phyloP scores from a whole-genome alignment of 2,888 invertebrate genomes.

The Cheilosia impressa region DNA sequence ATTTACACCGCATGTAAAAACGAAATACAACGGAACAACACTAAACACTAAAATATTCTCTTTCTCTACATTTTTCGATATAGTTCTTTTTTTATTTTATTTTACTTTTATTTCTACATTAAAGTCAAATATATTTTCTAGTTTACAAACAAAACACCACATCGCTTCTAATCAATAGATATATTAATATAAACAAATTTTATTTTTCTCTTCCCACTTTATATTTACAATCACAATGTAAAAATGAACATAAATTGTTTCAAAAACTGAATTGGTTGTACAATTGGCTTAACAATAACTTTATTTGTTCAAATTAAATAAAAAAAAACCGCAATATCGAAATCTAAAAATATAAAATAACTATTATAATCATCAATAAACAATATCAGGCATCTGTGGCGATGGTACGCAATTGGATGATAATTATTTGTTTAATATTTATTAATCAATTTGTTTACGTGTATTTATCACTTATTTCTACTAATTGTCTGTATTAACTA shows the following conservation, averaged over 20 bases:
- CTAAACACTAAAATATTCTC: neutral
- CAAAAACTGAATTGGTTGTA: constrained; percentile 44
- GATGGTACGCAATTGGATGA: constrained; percentile 83
- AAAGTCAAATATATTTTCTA: constrained; percentile 37
- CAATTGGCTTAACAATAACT: constrained; percentile 51
- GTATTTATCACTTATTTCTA: constrained; percentile 60
- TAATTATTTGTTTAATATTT: constrained; percentile 76
- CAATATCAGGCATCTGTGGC: constrained; percentile 82
- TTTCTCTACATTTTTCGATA: constrained; percentile 7
- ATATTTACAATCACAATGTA: constrained; percentile 41
- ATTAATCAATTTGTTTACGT: constrained; percentile 59
- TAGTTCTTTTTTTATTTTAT: neutral
- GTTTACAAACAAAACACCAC: constrained; percentile 29
- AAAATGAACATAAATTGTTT: constrained; percentile 52
- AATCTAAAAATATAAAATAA: constrained; percentile 40
- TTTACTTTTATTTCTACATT: constrained; percentile 78
- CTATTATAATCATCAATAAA: constrained; percentile 64
- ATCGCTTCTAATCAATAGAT: constrained; percentile 65
- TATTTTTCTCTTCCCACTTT: constrained; percentile 74
- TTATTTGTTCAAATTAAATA: constrained; percentile 22
- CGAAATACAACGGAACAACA: neutral
- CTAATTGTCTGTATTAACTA: constrained; percentile 46
- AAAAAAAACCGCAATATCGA: constrained; percentile 14
- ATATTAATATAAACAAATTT: constrained; percentile 61
- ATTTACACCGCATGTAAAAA: neutral